phyloP scores from a whole-genome alignment of 2,888 invertebrate genomes.

The Coremacera marginata region DNA sequence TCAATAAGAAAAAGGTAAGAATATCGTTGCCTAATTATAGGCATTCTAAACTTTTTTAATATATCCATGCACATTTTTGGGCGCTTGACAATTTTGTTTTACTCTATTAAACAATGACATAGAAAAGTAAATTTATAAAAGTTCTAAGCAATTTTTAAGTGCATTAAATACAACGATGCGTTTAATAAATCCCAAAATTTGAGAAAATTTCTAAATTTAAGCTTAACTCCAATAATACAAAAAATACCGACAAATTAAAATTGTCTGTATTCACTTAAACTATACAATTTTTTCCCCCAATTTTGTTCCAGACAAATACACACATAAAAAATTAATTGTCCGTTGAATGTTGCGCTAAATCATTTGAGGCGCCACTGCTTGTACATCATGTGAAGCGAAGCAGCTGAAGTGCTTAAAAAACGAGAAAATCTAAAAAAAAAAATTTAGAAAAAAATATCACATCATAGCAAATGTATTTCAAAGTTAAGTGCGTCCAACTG shows the following conservation, averaged over 20 bases:
- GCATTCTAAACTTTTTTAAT: no score
- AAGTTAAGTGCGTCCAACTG: not conserved
- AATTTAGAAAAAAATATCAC: slow-evolving; percentile 18
- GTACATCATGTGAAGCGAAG: slow-evolving; percentile 34
- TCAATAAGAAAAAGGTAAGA: not conserved
- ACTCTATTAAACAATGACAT: no score
- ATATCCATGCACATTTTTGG: no score
- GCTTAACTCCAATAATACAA: no score
- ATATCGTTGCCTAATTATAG: not conserved
- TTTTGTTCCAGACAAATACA: slow-evolving; percentile 27
- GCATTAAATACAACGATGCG: no score
- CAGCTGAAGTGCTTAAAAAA: slow-evolving; percentile 38
- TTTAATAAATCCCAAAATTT: not conserved
- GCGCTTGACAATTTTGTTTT: no score
- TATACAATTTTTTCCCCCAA: not conserved
- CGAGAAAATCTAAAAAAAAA: slow-evolving; percentile 15
- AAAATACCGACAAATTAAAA: not conserved
- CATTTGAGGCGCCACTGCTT: slow-evolving; percentile 49
- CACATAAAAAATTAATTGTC: slow-evolving; percentile 52
- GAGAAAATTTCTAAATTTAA: not conserved
- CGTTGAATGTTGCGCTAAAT: slow-evolving; percentile 51
- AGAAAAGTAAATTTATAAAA: not conserved
- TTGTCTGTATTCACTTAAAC: not conserved
- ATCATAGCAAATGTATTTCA: slow-evolving; percentile 53
- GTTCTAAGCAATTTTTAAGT: not conserved